Evolutionary conservation across 2,888 invertebrate genomes (phyloP).

Genomic region (Drosophila longiperda): DNA sequence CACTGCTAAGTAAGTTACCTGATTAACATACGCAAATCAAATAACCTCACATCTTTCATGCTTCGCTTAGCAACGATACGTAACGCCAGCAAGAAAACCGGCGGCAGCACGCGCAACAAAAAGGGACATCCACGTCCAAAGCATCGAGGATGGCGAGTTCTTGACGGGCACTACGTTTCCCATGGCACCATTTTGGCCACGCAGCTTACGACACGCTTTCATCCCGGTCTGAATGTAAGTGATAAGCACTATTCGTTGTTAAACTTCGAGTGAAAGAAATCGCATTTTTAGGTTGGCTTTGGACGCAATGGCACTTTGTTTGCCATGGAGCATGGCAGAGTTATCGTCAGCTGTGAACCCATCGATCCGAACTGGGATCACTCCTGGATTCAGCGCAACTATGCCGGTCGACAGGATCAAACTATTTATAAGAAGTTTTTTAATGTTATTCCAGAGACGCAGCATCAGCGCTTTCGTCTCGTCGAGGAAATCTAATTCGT

Average conservation of each 20-base stretch:
- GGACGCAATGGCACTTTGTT: conserved; percentile 92
- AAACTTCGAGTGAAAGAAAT: too few relatives aligned
- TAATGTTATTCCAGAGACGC: conserved; percentile 91
- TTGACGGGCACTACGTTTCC: conserved; percentile 89
- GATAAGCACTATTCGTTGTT: not conserved
- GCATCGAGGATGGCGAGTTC: conserved; percentile 91
- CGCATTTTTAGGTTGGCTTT: conserved; percentile 90
- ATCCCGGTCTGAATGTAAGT: conserved; percentile 92
- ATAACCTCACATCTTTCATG: not conserved
- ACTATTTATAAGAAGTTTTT: conserved; percentile 93
- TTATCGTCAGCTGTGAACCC: conserved; percentile 92
- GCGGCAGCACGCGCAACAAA: conserved; percentile 89
- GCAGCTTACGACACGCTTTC: conserved; percentile 90
- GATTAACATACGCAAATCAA: accelerated
- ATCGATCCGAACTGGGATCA: conserved; percentile 92
- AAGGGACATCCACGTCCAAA: conserved; percentile 89
- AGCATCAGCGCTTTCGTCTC: conserved; percentile 92
- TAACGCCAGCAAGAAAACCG: conserved; percentile 90
- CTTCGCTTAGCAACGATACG: conserved; percentile 82
- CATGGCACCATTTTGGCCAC: conserved; percentile 89
- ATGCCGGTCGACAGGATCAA: conserved; percentile 88
- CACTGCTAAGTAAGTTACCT: conserved; percentile 74
- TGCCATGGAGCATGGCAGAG: conserved; percentile 92
- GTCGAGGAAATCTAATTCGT: conserved; percentile 88
- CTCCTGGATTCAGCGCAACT: conserved; percentile 89